phyloP scores from a whole-genome alignment of 2,888 invertebrate species.

The Caenorhabditis virilis region DNA sequence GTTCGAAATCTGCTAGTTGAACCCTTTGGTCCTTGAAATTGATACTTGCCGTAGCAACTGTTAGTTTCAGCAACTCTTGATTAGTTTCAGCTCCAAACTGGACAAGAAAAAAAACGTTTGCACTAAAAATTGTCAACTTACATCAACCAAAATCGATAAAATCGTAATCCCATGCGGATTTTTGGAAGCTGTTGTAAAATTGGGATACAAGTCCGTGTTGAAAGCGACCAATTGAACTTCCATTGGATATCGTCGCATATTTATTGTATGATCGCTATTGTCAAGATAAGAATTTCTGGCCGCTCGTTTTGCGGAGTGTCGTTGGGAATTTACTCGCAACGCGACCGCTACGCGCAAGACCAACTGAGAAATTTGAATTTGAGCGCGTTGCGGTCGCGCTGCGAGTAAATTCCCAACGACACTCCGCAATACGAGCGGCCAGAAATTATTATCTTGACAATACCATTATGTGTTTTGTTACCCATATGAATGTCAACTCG shows the following conservation, averaged over 20 bases:
- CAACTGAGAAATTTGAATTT: too few relatives aligned
- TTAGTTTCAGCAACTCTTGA: slow-evolving; percentile 54
- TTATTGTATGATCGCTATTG: slow-evolving; percentile 96
- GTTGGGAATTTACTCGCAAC: too few relatives aligned
- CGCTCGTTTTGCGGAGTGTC: too few relatives aligned
- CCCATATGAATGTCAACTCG: slow-evolving; percentile 78
- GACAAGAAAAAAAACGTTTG: too few relatives aligned
- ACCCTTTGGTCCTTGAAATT: slow-evolving; percentile 45
- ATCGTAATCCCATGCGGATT: slow-evolving; percentile 93
- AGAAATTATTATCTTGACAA: too few relatives aligned
- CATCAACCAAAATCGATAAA: slow-evolving; percentile 89
- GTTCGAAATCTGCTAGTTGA: slow-evolving; percentile 51
- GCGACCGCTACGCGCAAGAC: too few relatives aligned
- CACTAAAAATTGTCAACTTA: too few relatives aligned
- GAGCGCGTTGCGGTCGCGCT: too few relatives aligned
- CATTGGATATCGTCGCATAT: slow-evolving; percentile 91
- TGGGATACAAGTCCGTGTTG: slow-evolving; percentile 93
- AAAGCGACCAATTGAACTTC: slow-evolving; percentile 98
- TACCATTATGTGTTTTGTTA: slow-evolving; percentile 82
- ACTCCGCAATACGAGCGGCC: too few relatives aligned
- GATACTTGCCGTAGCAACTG: slow-evolving; percentile 48
- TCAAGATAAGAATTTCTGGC: too few relatives aligned
- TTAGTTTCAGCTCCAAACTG: slow-evolving; percentile 53
- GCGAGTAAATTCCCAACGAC: too few relatives aligned
- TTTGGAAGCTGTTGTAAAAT: slow-evolving; percentile 89